phyloP scores from a whole-genome alignment of 2,113 vertebrate species.

The Dunckerocampus dactyliophorus region DNA sequence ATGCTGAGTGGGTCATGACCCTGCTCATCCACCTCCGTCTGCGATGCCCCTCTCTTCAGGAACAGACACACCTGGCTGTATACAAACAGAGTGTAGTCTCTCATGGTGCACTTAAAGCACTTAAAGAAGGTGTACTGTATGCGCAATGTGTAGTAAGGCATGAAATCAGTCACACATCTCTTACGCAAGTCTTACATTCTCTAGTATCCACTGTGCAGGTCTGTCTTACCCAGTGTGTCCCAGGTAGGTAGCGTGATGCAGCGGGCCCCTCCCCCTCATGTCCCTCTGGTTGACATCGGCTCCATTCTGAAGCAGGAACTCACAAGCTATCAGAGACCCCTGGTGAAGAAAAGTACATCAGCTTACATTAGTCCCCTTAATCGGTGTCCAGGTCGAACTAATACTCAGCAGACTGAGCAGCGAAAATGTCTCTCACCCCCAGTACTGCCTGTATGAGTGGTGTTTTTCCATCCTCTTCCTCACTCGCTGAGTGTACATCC shows the following conservation, averaged over 20 bases:
- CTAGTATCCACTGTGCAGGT: not conserved
- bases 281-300: conserved; percentile 95
- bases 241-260: conserved; percentile 90
- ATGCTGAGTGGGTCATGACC: conserved; percentile 91
- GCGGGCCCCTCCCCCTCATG: conserved; percentile 82
- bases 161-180: not conserved
- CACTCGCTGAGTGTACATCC: conserved; percentile 82
- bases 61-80: conserved; percentile 94
- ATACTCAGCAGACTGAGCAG: not conserved
- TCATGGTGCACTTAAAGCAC: not conserved
- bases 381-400: too few species aligned
- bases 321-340: conserved; percentile 93
- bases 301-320: conserved; percentile 96
- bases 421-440: conserved; percentile 77
- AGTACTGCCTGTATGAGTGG: conserved; percentile 91
- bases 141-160: not conserved
- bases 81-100: not conserved
- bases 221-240: conserved; percentile 88
- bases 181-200: not conserved
- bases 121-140: not conserved
- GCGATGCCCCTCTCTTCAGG: conserved; percentile 93
- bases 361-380: too few species aligned
- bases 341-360: conserved; percentile 41
- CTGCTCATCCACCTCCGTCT: conserved; percentile 89
- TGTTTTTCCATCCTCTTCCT: conserved; percentile 83